Conservation (phyloP, 2,888 invertebrate genomes). For the Calliopum simillimum region DNA sequence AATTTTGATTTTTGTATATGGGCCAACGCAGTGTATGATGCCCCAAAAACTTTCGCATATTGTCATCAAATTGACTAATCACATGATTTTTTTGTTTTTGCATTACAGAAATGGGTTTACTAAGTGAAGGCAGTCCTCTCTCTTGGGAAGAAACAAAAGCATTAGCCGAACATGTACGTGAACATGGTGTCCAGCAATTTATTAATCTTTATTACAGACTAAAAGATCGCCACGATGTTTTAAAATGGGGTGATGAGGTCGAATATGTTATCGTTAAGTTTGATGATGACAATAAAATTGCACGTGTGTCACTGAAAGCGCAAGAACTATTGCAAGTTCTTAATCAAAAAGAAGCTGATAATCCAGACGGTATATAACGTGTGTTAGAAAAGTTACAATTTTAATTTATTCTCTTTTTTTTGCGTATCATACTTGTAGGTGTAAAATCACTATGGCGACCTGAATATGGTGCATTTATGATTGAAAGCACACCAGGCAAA, state of each 20-base stretch:
- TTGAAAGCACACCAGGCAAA: slow-evolving; percentile 97
- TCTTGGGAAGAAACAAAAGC: slow-evolving; percentile 96
- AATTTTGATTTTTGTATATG: too few relatives aligned
- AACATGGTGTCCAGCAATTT: slow-evolving; percentile 96
- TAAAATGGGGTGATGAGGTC: slow-evolving; percentile 99
- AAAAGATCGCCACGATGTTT: slow-evolving; percentile 87
- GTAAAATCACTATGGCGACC: slow-evolving; percentile 95
- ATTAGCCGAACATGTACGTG: slow-evolving; percentile 88
- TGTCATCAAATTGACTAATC: too few relatives aligned
- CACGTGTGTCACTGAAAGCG: slow-evolving; percentile 88
- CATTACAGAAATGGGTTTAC: slow-evolving; percentile 82
- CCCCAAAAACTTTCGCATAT: too few relatives aligned
- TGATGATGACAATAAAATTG: slow-evolving; percentile 85
- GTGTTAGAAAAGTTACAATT: not conserved
- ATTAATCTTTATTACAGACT: slow-evolving; percentile 92
- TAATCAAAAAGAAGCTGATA: slow-evolving; percentile 82
- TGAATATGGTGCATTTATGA: slow-evolving; percentile 99
- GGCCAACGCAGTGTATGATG: too few relatives aligned
- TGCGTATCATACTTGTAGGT: slow-evolving; percentile 31
- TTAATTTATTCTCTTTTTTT: too few relatives aligned
- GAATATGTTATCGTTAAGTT: slow-evolving; percentile 97
- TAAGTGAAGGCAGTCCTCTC: slow-evolving; percentile 94
- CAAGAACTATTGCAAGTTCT: slow-evolving; percentile 81
- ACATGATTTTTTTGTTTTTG: not conserved
- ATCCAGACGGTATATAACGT: slow-evolving; percentile 72